Base-by-base conservation (phyloP, 2,888 invertebrate genomes). In the Brenthis ino region DNA sequence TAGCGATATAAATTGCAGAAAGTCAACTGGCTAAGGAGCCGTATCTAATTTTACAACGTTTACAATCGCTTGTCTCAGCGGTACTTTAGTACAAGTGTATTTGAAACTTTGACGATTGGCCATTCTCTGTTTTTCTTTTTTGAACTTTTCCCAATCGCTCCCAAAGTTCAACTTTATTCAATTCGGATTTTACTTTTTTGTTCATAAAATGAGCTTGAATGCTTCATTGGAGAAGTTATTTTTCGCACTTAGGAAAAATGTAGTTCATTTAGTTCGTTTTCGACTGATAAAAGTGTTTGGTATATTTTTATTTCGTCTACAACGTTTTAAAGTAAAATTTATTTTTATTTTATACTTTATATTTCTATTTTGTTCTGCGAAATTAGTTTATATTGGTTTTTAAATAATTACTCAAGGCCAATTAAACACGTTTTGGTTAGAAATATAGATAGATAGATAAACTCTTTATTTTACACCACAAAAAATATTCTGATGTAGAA, bases 101-200 rank as follows among this genome's bases (percentile, higher is more conserved):
- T 82, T 76, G 74, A 83, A 85, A 85, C 81, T 86, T 85, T 63
- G 61, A 73, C 81, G 82, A 86, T 85, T 82, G 85, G 80, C 81
- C 79, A 81, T 85, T 82, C 80, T 77, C 77, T 82, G 81, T 80
- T 80, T 79, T 73, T 68, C 73, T 83, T 82, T 82, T 80, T 77
- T 70, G 60, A 69, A 72, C 70, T 68, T 43, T 43, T 68, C 50
- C 65, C 73, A 72, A 73, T 74, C 69, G 73, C 72, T 75, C 69
- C 56, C 70, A 67, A 73, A 69, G 71, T 71, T 71, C 69, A 63
- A 71, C 74, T 72, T 75, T 74, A 74, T 73, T 69, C 73, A 74
- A 74, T 73, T 65, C 65, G 66, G 68, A 72, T 73, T 73, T 72
- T 68, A 75, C 71, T 74, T 72, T 73, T 74, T 74, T 68, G 67